Evolutionary conservation across 2,888 invertebrate genomes (phyloP).

Genomic region (Drosophila siamana): DNA sequence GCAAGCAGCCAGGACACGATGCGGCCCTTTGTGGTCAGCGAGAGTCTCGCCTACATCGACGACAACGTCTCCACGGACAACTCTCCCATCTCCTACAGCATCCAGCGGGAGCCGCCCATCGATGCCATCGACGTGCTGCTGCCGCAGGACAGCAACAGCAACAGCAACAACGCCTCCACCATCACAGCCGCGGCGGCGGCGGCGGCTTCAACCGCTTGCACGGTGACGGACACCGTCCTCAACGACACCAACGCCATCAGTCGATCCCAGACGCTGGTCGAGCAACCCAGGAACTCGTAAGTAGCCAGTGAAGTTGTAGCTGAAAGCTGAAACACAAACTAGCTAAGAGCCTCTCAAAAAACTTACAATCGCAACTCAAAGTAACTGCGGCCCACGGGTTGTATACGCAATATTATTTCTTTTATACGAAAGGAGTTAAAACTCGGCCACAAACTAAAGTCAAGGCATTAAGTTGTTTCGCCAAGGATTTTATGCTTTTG

Average conservation of each 20-base stretch:
- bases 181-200: not conserved
- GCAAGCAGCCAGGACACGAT: constrained; percentile 13
- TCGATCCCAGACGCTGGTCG: constrained; percentile 38
- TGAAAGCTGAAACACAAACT: no score
- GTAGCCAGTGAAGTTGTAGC: no score
- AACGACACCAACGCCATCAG: constrained; percentile 10
- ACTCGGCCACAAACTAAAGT: no score
- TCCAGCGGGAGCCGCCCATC: constrained; percentile 45
- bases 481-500: no score
- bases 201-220: not conserved
- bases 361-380: no score
- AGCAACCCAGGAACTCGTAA: constrained; percentile 42
- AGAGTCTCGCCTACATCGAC: constrained; percentile 84
- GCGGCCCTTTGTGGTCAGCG: constrained; percentile 75
- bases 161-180: not conserved
- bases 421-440: no score
- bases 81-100: constrained; percentile 75
- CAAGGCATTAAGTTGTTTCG: no score
- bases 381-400: no score
- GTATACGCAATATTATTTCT: no score
- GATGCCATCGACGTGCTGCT: constrained; percentile 54
- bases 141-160: constrained; percentile 23
- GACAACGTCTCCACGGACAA: constrained; percentile 82
- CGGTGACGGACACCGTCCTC: not conserved
- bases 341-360: no score